These are phyloP conservation scores for Stegodyphus mimosarum DNA, from an alignment of 1,140 invertebrate species.

Conservation along the genomic window DNA sequence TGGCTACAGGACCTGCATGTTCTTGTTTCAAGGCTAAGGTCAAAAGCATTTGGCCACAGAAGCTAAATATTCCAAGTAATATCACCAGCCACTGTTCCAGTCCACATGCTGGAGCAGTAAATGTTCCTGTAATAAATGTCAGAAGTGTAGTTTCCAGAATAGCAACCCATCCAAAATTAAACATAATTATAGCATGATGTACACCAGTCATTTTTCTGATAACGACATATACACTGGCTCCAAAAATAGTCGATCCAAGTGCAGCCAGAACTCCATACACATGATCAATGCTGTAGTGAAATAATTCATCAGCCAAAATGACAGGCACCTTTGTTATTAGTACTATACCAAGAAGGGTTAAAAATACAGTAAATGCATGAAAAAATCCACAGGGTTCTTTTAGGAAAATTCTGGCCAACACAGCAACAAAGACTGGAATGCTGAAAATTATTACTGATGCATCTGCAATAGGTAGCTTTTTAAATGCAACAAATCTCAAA, in stretches of 20 bases:
- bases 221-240: constrained; percentile 88
- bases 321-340: constrained; percentile 71
- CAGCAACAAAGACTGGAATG: constrained; percentile 73
- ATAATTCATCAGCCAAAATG: constrained; percentile 25
- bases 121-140: constrained; percentile 79
- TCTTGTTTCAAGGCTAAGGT: constrained; percentile 88
- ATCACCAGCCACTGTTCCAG: constrained; percentile 82
- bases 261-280: constrained; percentile 81
- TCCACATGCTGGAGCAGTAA: constrained; percentile 83
- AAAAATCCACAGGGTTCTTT: constrained; percentile 73
- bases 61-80: constrained; percentile 85
- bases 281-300: constrained; percentile 66
- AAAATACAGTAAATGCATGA: constrained; percentile 70
- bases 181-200: constrained; percentile 90
- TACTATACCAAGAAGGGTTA: constrained; percentile 71
- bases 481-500: constrained; percentile 76
- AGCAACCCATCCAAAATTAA: constrained; percentile 76
- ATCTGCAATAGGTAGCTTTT: constrained; percentile 72
- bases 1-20: constrained; percentile 88
- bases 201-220: constrained; percentile 85
- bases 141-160: constrained; percentile 83
- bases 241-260: constrained; percentile 85
- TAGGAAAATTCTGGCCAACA: constrained; percentile 72
- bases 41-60: constrained; percentile 85
- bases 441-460: constrained; percentile 75